Evolutionary conservation across 2,797 vertebrate genomes (phyloP), one percentile per base, ranked within the genome.

Genomic region (Oophaga sylvatica): DNA sequence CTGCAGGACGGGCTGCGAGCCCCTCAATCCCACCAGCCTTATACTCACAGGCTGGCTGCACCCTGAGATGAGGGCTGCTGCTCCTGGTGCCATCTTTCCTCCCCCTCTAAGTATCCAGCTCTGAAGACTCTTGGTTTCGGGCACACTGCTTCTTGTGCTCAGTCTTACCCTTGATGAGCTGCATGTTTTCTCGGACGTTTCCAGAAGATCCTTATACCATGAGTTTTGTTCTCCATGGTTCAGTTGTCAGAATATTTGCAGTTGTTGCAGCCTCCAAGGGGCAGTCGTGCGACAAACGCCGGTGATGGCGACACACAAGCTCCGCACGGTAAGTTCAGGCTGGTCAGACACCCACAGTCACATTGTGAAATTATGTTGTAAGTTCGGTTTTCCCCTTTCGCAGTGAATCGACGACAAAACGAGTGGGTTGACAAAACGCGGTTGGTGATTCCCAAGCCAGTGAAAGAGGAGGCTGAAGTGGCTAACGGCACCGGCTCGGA

Each of bases 371-470:
- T 45, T 86, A 22, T 83, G 41, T 83, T 89, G 84, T 80, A 86
- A 89, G 88, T 85, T 89, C 35, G 45, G 45, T 86, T 77, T n/a
- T 86, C 48, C 83, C 65, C 78, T 60, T 86, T 35, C 81, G 29
- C 88, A 89, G 88, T 89, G 88, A 87, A 83, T 68, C 80, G 84
- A 15, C 88, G 84, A 17, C 88, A 89, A 83, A 89, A 89, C 12
- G 88, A 89, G 26, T 89, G 88, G 88, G 88, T 89, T 17, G 88
- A 89, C 80, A 89, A 89, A 83, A 83, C 88, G 5, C 80, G 88
- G 0, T 31, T 89, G 88, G 80, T 86, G 79, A 62, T 87, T 57
- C 17, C 87, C 76, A 88, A 88, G 63, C 63, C 76, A 0, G 35
- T 22, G 5, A 86, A 89, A 45, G 87, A 85, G 4, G 87, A 71